Conservation (phyloP, 37 sponge, comb jelly and placozoan species). For the Aphrocallistes beatrix region DNA sequence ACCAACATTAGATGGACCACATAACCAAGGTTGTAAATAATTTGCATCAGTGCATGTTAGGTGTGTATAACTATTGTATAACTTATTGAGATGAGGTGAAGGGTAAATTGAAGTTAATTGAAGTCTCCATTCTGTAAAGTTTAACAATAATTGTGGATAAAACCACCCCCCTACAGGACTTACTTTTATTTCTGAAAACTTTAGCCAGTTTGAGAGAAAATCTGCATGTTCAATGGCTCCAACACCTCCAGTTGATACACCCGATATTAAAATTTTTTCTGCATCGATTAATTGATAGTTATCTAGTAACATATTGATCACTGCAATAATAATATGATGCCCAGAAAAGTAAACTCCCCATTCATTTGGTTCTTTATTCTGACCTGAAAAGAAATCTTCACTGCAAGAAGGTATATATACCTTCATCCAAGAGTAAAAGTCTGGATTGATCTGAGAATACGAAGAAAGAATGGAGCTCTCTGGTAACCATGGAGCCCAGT, state of each 20-base stretch:
- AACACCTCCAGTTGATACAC: conserved; percentile 28
- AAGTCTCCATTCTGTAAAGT: conserved; percentile 1
- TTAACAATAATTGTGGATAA: conserved; percentile 12
- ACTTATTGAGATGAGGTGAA: neutral
- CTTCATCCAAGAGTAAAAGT: conserved; percentile 9
- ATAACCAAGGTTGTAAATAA: conserved; percentile 16
- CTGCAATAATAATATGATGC: neutral
- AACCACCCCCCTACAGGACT: conserved; percentile 29
- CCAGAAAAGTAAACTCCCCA: conserved; percentile 8
- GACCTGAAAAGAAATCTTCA: conserved; percentile 1
- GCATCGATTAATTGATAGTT: conserved; percentile 6
- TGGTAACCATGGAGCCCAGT: neutral
- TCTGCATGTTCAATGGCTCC: conserved; percentile 22
- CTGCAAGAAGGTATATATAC: neutral
- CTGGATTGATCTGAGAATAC: neutral
- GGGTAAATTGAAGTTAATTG: neutral
- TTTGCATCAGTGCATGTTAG: neutral
- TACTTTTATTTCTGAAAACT: neutral
- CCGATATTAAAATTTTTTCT: conserved; percentile 15
- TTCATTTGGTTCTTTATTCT: conserved; percentile 5
- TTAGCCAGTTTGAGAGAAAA: conserved; percentile 21
- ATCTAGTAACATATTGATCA: neutral
- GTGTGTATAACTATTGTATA: conserved; percentile 22
- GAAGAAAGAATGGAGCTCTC: neutral
- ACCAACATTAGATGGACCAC: conserved; percentile 20